Percentiles rank a stretch among this genome's conserved stretches.
These are phyloP conservation scores for Cherax destructor DNA, from an alignment of 1,140 invertebrate species.

Conservation along the genomic window DNA sequence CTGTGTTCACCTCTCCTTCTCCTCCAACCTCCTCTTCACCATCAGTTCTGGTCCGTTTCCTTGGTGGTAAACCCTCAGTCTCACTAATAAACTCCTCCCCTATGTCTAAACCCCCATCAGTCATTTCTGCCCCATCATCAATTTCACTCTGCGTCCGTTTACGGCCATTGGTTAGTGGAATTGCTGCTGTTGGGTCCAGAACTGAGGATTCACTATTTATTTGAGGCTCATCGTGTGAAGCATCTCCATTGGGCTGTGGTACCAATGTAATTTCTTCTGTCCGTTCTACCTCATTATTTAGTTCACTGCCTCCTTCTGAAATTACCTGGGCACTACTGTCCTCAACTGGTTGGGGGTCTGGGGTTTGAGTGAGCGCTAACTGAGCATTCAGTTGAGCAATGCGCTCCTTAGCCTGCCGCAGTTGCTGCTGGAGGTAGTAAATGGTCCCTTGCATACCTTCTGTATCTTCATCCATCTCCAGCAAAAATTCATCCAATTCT, in stretches of 20 bases:
- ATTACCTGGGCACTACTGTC: constrained; percentile 36
- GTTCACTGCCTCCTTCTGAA: constrained; percentile 50
- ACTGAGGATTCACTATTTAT: constrained; percentile 49
- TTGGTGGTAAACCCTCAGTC: constrained; percentile 34
- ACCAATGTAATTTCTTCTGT: constrained; percentile 54
- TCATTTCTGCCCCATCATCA: constrained; percentile 51
- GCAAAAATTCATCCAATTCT: constrained; percentile 96
- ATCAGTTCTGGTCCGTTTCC: constrained; percentile 64
- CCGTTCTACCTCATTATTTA: constrained; percentile 57
- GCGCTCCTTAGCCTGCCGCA: constrained; percentile 83
- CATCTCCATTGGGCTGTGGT: constrained; percentile 63
- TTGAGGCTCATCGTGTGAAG: constrained; percentile 49
- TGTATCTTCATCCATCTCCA: constrained; percentile 97
- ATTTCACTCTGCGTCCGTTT: constrained; percentile 70
- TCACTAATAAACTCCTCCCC: constrained; percentile 45
- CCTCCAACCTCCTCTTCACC: constrained; percentile 45
- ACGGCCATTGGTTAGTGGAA: constrained; percentile 59
- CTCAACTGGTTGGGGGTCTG: constrained; percentile 44
- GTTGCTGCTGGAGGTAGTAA: constrained; percentile 93
- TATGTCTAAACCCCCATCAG: constrained; percentile 33
- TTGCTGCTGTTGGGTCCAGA: constrained; percentile 29
- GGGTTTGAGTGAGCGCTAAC: constrained; percentile 46
- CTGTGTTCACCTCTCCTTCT: constrained; percentile 32
- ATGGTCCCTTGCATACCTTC: constrained; percentile 99
- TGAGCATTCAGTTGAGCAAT: constrained; percentile 61